Base-by-base conservation (phyloP, 2,797 vertebrate genomes). In the Lepilemur ruficaudatus region DNA sequence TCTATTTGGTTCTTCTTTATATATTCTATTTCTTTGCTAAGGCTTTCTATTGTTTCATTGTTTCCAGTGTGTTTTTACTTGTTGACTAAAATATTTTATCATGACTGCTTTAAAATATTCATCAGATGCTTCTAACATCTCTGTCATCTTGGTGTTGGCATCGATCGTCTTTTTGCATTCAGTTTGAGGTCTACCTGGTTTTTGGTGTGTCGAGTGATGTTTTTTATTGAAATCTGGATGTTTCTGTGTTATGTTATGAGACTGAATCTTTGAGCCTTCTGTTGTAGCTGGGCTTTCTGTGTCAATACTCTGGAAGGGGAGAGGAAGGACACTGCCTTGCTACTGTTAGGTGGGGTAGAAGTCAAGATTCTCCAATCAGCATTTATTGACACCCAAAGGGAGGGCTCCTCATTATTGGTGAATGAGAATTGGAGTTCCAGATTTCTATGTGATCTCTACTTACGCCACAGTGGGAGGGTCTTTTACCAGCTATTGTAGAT, bases 381-480 rank as follows among this genome's bases (percentile, higher is more conserved):
- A 48, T 50, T 5, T 52, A 7, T 6, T 84, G 80, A 59, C 57
- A 23, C 14, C 32, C 18, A 50, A 75, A 25, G 57, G 35, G 3
- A 17, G 20, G 28, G 1, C 4, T 52, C 28, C 43, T n/a, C 20
- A 30, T 75, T 76, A 52, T 1, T 28, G 15, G 6, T 55, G 28
- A 15, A 13, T 50, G 70, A 32, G 9, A 7, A 1, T n/a, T 14
- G 22, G 76, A 8, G 9, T 81, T 46, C 35, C 22, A 35, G 17
- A 32, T 67, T 85, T 63, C 48, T 32, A n/a, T 18, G 15, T 65
- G 28, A 73, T 55, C 46, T 35, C 46, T 35, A 13, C 59, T 76
- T 52, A 55, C 2, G 12, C 63, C 0, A 1, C 32, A 55, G 18
- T 12, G 2, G 35, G 12, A 30, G 14, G 5, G 2, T 28, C 52